phyloP scores from a whole-genome alignment of 2,888 invertebrate genomes.

The Lepidocyrtinus sp. region DNA sequence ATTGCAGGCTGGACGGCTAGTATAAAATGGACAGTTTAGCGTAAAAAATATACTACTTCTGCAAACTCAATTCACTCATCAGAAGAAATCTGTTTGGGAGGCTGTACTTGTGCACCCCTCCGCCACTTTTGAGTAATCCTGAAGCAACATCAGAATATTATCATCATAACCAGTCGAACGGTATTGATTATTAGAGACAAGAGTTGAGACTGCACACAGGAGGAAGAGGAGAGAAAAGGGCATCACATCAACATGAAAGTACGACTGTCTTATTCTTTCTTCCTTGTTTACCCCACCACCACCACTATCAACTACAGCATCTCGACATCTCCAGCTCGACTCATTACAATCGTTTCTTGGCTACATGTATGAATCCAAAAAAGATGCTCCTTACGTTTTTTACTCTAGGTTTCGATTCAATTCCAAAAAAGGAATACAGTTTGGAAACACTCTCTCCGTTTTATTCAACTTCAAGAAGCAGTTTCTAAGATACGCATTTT shows the following conservation, averaged over 20 bases:
- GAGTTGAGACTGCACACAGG: constrained; percentile 11
- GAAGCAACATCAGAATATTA: constrained; percentile 38
- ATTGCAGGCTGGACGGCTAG: too few species aligned
- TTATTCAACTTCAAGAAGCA: neutral
- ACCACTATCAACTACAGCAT: neutral
- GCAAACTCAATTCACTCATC: too few species aligned
- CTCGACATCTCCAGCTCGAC: neutral
- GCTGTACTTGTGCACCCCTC: constrained; percentile 21
- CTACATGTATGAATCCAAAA: neutral
- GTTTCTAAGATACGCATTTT: neutral
- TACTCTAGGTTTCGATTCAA: neutral
- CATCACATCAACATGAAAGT: constrained; percentile 32
- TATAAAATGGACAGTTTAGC: too few species aligned
- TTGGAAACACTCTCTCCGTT: neutral
- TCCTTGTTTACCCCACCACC: neutral
- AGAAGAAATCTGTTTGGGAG: too few species aligned
- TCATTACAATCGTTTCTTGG: neutral
- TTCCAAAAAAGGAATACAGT: neutral
- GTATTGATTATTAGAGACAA: constrained; percentile 57
- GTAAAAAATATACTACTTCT: too few species aligned
- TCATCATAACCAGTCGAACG: constrained; percentile 51
- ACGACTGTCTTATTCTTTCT: neutral
- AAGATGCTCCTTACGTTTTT: neutral
- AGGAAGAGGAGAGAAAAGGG: constrained; percentile 24
- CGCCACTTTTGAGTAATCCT: constrained; percentile 34